Evolutionary conservation across 2,113 vertebrate genomes (phyloP).

Genomic region (Charina bottae): DNA sequence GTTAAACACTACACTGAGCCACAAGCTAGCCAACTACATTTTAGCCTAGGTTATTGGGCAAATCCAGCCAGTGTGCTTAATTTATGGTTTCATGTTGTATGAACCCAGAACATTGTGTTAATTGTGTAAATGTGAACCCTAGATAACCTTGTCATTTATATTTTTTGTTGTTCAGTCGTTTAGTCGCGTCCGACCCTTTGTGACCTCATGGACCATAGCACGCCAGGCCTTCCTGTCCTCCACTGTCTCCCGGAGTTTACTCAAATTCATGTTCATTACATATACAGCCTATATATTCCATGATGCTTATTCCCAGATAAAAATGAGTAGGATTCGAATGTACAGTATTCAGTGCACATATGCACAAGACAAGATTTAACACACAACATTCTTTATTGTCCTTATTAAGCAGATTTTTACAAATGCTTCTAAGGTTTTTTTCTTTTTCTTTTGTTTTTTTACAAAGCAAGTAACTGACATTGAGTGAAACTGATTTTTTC

Average conservation of each 20-base stretch:
- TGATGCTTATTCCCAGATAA: constrained; percentile 28
- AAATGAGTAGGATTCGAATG: not conserved
- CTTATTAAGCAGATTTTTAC: not conserved
- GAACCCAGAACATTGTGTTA: not conserved
- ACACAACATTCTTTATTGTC: not conserved
- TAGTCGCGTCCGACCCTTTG: too few relatives aligned
- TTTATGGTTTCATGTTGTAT: not conserved
- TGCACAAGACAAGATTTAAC: not conserved
- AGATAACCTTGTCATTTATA: not conserved
- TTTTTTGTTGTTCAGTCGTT: too few relatives aligned
- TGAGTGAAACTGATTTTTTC: not conserved
- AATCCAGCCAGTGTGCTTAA: not conserved
- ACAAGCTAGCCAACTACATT: not conserved
- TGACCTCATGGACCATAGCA: too few relatives aligned
- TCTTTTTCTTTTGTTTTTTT: not conserved
- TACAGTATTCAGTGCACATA: not conserved
- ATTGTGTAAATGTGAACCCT: not conserved
- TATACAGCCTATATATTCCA: constrained; percentile 35
- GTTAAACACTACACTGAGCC: not conserved
- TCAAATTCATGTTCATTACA: too few relatives aligned
- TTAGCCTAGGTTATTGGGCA: not conserved
- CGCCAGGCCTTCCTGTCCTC: too few relatives aligned
- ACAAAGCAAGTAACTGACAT: not conserved
- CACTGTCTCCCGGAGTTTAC: too few relatives aligned
- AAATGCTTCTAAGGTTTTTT: not conserved